phyloP scores from a whole-genome alignment of 2,797 vertebrate species.

The Microcaecilia unicolor region DNA sequence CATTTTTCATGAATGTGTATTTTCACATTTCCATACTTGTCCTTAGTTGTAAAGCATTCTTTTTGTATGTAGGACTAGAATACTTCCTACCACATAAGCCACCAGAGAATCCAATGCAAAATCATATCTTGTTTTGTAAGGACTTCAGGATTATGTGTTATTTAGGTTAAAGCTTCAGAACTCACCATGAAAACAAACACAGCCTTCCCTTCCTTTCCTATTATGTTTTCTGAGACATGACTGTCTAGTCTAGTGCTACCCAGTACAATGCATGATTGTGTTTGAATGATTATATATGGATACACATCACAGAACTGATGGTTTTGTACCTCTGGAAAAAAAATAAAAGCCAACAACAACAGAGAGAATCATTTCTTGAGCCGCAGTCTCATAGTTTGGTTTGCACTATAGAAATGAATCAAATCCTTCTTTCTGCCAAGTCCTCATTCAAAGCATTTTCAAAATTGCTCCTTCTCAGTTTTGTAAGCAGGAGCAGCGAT shows the following conservation, averaged over 20 bases:
- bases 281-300: background rate
- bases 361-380: background rate
- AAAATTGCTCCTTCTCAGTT: conserved; percentile 21
- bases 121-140: background rate
- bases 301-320: background rate
- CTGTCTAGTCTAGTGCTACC: background rate
- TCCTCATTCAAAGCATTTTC: conserved; percentile 11
- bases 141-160: background rate
- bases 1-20: conserved; percentile 13
- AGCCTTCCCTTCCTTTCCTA: background rate
- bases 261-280: background rate
- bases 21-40: conserved; percentile 23
- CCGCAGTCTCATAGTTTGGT: background rate
- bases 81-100: conserved; percentile 1
- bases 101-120: background rate
- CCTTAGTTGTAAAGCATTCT: conserved; percentile 15
- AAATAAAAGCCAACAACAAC: no score
- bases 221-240: background rate
- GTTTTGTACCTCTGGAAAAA: background rate
- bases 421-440: conserved; percentile 9
- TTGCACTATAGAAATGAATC: no score
- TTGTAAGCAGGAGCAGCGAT: conserved; percentile 15
- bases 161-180: background rate
- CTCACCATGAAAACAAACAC: background rate
- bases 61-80: conserved; percentile 14